Base-by-base conservation (phyloP, 2,888 invertebrate genomes). In the Sympetrum striolatum region DNA sequence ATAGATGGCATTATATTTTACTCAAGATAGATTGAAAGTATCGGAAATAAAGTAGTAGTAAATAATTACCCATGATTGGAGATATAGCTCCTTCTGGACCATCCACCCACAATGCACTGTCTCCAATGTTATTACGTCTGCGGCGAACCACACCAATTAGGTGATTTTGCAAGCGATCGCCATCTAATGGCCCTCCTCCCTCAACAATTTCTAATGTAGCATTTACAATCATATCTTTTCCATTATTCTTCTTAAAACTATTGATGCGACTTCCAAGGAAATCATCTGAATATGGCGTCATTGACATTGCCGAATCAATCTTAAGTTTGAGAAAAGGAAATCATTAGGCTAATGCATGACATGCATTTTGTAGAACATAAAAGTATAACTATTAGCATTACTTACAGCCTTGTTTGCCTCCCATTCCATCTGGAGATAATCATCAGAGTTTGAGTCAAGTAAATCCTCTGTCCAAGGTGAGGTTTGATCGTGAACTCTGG, bases 281-380 rank as follows among this genome's bases (percentile, higher is more conserved):
- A 92, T 97, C 97, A 92, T 97, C 97, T 0, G 98, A 97, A 93
- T 98, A 97, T 0, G 98, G 97, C 0, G 98, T 98, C 97, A 98
- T 98, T 0, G 97, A 97, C 96, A 98, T 97, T 0, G 98, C 97
- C 0, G 98, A 98, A 93, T 98, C 98, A 93, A 98, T 96, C 98
- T 98, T 93, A 15, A 93, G 93, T 91, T 91, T 91, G 90, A 90
- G 81, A 91, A 39, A 81, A 90, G 90, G 79, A 48, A 31, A 53
- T n/a, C 58, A 80, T 48, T 22, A 35, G 25, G 91, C 91, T 86
- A 60, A 35, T 48, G 18, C 18, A 53, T 53, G 44, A 44, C 44
- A 5, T 53, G 4, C 2, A 18, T 18, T 18, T 18, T 80, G 91
- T 48, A 90, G 90, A 90, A 10, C 25, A 8, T 31, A 25, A 73